Percentiles rank a stretch among this genome's conserved stretches.
These are phyloP conservation scores for Cerceris rybyensis DNA, from an alignment of 2,888 invertebrate species.

Conservation along the genomic window DNA sequence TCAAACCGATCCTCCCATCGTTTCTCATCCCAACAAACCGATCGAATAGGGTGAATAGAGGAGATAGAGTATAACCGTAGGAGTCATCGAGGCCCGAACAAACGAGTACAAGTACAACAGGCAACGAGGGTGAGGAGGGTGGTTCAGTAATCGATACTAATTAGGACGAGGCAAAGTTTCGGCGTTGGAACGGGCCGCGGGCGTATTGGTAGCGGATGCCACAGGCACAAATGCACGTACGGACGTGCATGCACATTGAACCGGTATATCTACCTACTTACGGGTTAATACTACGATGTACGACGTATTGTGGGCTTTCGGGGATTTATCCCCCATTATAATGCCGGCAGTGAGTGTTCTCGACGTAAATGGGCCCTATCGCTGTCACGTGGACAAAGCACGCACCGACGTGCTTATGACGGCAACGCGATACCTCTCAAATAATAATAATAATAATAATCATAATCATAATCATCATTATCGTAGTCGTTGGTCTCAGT, in stretches of 20 bases:
- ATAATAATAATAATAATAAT: conserved; percentile 62
- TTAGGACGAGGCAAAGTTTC: conserved; percentile 64
- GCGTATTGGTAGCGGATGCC: background rate
- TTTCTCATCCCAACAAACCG: too few species aligned
- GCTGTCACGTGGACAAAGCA: conserved; percentile 78
- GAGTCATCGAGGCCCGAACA: conserved; percentile 26
- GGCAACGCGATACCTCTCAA: conserved; percentile 78
- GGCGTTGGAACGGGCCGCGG: conserved; percentile 14
- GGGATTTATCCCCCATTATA: conserved; percentile 75
- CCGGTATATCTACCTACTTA: conserved; percentile 53
- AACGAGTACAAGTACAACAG: conserved; percentile 11
- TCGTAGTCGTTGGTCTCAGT: conserved; percentile 35
- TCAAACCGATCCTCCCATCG: too few species aligned
- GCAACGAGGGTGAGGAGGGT: conserved; percentile 10
- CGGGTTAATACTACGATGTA: conserved; percentile 55
- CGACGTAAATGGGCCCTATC: conserved; percentile 76
- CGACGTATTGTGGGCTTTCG: conserved; percentile 68
- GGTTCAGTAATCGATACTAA: conserved; percentile 67
- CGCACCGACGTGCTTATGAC: conserved; percentile 79
- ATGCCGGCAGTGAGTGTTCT: conserved; percentile 70
- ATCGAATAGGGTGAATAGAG: too few species aligned
- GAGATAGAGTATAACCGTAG: background rate
- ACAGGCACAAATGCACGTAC: background rate
- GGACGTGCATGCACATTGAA: conserved; percentile 30
- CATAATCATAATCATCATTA: conserved; percentile 53